Base-by-base conservation (phyloP, 2,888 invertebrate species). In the Eilema caniola region DNA sequence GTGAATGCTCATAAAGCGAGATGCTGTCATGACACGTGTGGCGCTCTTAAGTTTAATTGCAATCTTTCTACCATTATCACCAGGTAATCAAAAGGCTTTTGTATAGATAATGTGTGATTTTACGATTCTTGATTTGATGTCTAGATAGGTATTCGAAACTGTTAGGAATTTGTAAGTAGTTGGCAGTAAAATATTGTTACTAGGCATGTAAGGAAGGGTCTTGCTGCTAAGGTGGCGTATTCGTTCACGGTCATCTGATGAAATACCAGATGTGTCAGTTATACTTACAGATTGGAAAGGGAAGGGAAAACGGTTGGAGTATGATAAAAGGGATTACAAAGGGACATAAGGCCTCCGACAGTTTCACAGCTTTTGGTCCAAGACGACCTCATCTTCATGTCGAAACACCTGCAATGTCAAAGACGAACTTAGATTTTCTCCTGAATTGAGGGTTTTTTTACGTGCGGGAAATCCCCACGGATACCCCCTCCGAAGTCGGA, bases 1-100 rank as follows among this genome's bases (percentile, higher is more conserved):
- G 41, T 62, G 70, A 23, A 64, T 70, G 67, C 53, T 62, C 60
- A 66, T 69, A 63, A 37, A 70, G 67, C 73, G 59, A 73, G 69
- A 73, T 71, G 33, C 69, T 67, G 71, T 76, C 67, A n/a, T n/a
- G n/a, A n/a, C n/a, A n/a, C n/a, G 70, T 74, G 71, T 72, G 59
- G 65, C 68, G 61, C 68, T 66, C 41, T 16, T 66, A 68, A 61
- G 64, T 59, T 31, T 73, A 77, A 77, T 73, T 67, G 79, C 71
- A 67, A 71, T 76, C 72, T 77, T 70, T 62, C 23, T 64, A 24
- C 56, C 37, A 61, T 56, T 66, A 62, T 60, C 53, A 65, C 59
- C 63, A 64, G 25, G 64, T 66, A 65, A 23, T 37, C 28, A 37
- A 33, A 10, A 56, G 31, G 5, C n/a, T 20, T 25, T 41, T 59